Base-by-base conservation (phyloP, 2,888 invertebrate species). In the Drosophila aldrichi region DNA sequence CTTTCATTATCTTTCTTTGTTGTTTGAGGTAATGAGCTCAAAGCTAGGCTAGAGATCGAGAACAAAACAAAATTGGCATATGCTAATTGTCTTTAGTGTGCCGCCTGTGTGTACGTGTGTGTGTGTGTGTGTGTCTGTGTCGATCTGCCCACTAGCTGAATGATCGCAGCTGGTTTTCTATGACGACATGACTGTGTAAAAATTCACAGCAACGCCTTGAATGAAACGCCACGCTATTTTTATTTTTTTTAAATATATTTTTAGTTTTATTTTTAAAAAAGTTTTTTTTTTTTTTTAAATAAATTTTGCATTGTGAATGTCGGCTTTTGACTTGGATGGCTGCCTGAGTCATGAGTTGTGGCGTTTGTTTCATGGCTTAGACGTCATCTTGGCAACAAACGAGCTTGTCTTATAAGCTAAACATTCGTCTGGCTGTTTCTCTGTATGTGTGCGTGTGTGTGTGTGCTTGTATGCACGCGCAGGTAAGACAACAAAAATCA, bases 401-500 rank as follows among this genome's bases (percentile, higher is more conserved):
- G 57, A 22, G n/a, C 34, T 56, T 58, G 57, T 68, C 71, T 70
- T 76, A 34, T 38, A 65, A 51, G 16, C 40, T 46, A 65, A 36
- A n/a, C 20, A 56, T n/a, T 60, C 36, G 46, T 10, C 12, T 46
- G 5, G 34, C 14, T 18, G 16, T 64, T 22, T 65, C 8, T n/a
- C 0, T 40, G 8, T 54, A 18, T 64, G 44, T 52, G 38, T 36
- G 14, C 46, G 22, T 41, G 44, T 46, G 22, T 41, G 48, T 46
- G 44, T 54, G 43, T 54, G 49, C 32, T 36, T 58, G 61, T 56
- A 62, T 65, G 59, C 67, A 61, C 68, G 77, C 55, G 41, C 74
- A 69, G 81, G 84, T 83, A 70, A 86, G 57, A 71, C 74, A 73
- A 62, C 70, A 48, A 78, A 49, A 90, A 87, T 87, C 86, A 87